Evolutionary conservation across 2,888 invertebrate species (phyloP).

Genomic region (Anthophora plumipes): DNA sequence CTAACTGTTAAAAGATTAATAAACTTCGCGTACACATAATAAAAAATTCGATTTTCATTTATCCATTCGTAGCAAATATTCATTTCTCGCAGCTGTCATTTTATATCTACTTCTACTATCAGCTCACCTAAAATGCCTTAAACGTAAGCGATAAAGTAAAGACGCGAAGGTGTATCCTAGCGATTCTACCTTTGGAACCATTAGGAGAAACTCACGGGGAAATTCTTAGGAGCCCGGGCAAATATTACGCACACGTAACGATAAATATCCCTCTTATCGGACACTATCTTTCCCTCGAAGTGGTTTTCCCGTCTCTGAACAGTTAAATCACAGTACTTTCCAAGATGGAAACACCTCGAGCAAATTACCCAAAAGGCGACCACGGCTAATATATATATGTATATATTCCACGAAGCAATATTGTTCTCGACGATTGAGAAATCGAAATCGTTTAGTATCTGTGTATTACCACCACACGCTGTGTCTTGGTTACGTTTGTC

Average conservation of each 20-base stretch:
- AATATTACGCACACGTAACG: background rate
- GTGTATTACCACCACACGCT: too few species aligned
- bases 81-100: too few species aligned
- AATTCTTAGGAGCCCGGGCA: background rate
- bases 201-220: background rate
- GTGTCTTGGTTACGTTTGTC: constrained; percentile 9
- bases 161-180: background rate
- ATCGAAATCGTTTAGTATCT: constrained; percentile 45
- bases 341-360: background rate
- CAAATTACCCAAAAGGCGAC: constrained; percentile 35
- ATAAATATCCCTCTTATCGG: constrained; percentile 22
- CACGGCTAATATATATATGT: too few species aligned
- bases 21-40: too few species aligned
- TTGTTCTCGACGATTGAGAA: constrained; percentile 45
- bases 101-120: background rate
- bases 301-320: background rate
- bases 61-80: too few species aligned
- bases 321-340: constrained; percentile 17
- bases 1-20: too few species aligned
- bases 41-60: too few species aligned
- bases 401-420: constrained; percentile 44
- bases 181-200: background rate
- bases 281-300: background rate
- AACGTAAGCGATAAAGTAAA: background rate
- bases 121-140: background rate